Evolutionary conservation across 92 coral and sea anemone species (phyloP).

Genomic region (Epizoanthus illoricatus): DNA sequence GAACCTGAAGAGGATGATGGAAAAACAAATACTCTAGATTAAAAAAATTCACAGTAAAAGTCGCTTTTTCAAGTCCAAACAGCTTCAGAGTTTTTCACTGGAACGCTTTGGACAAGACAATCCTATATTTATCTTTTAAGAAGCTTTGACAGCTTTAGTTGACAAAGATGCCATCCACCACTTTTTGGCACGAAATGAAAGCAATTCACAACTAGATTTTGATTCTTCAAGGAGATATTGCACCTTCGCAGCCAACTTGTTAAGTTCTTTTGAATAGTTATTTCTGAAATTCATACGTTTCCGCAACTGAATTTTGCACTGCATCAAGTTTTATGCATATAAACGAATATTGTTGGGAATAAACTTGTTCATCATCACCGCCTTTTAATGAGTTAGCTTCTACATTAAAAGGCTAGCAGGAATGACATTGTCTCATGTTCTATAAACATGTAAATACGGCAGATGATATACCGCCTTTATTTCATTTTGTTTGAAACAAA

Average conservation of each 20-base stretch:
- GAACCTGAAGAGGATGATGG: background rate
- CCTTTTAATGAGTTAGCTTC: background rate
- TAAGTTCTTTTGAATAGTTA: background rate
- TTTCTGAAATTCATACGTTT: background rate
- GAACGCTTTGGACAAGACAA: background rate
- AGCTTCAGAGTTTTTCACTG: background rate
- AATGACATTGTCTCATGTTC: background rate
- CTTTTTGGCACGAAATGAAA: background rate
- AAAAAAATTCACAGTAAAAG: no score
- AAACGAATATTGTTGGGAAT: background rate
- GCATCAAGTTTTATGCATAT: background rate
- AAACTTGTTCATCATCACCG: background rate
- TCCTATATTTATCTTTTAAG: background rate
- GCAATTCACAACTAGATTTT: background rate
- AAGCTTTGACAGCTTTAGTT: background rate
- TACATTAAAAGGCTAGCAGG: background rate
- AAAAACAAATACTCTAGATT: background rate
- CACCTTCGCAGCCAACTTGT: background rate
- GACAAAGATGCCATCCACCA: background rate
- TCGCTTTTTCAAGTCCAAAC: background rate
- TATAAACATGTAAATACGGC: background rate
- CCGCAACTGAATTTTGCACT: background rate
- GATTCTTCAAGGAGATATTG: no score
- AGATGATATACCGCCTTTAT: background rate
- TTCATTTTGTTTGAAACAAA: background rate